phyloP scores from a whole-genome alignment of 2,113 vertebrate genomes.

The Myiozetetes cayanensis region DNA sequence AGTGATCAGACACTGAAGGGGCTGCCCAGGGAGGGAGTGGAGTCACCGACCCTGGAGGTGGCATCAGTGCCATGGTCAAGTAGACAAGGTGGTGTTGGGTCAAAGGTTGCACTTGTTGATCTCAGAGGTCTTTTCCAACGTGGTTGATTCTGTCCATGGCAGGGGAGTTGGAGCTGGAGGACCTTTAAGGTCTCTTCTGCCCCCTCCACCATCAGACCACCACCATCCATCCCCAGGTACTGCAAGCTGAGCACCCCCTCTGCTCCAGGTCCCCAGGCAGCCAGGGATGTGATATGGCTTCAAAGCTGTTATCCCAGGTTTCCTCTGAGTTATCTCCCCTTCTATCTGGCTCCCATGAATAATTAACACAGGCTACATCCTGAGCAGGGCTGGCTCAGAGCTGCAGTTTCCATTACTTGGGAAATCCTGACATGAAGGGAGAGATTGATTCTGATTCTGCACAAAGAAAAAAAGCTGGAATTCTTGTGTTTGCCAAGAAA shows the following conservation, averaged over 20 bases:
- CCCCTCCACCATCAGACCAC: background rate
- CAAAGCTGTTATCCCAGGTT: background rate
- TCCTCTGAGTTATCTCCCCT: background rate
- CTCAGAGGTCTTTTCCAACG: no score
- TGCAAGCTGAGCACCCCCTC: fast-evolving
- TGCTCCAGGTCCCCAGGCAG: fast-evolving
- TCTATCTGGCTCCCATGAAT: background rate
- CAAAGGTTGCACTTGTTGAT: no score
- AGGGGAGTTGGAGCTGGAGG: background rate
- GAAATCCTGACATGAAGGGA: background rate
- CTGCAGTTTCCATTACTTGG: background rate
- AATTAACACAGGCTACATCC: background rate
- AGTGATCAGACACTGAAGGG: no score
- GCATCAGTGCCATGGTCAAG: no score
- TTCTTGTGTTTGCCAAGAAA: background rate
- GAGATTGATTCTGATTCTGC: background rate
- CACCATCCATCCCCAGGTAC: background rate
- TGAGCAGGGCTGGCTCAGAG: background rate
- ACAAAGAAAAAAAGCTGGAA: background rate
- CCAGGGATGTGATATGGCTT: background rate
- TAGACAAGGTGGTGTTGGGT: no score
- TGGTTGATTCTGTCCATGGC: background rate
- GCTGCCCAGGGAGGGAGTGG: no score
- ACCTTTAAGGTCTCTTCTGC: background rate
- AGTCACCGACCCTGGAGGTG: no score